phyloP scores from a whole-genome alignment of 2,888 invertebrate species.

The Hedya salicella region DNA sequence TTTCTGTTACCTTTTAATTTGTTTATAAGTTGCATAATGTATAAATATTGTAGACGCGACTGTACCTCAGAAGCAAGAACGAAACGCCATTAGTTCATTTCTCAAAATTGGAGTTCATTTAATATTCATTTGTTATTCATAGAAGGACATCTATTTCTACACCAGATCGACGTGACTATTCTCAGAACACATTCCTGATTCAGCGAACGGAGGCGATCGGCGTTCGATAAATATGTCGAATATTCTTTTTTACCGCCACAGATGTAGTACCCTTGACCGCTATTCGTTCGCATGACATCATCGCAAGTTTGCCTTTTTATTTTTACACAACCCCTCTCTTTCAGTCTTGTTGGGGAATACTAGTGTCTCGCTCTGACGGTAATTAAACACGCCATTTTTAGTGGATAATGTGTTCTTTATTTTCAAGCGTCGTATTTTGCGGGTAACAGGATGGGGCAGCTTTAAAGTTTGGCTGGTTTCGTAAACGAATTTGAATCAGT shows the following conservation, averaged over 20 bases:
- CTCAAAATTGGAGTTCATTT: too few species aligned
- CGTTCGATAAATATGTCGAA: slow-evolving; percentile 32
- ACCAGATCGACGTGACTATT: not conserved
- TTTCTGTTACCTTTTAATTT: too few species aligned
- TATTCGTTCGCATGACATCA: slow-evolving; percentile 79
- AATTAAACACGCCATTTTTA: slow-evolving; percentile 42
- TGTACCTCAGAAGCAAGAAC: too few species aligned
- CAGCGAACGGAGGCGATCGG: slow-evolving; percentile 2
- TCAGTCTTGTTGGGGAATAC: slow-evolving; percentile 45
- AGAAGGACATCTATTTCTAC: not conserved
- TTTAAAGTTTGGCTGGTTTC: slow-evolving; percentile 14
- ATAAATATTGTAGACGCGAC: too few species aligned
- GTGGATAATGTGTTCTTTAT: slow-evolving; percentile 33
- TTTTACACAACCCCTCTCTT: slow-evolving; percentile 65
- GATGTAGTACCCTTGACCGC: slow-evolving; percentile 76
- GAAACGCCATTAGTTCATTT: too few species aligned
- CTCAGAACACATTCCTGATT: slow-evolving; percentile 16
- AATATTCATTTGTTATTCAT: too few species aligned
- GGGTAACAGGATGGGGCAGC: slow-evolving; percentile 25
- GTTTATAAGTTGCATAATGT: too few species aligned
- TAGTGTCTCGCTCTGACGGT: slow-evolving; percentile 48
- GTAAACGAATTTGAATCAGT: not conserved
- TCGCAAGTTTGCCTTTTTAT: slow-evolving; percentile 66
- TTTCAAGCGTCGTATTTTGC: slow-evolving; percentile 32
- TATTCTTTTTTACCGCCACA: slow-evolving; percentile 51